Evolutionary conservation across 2,888 invertebrate genomes (phyloP), one percentile per base, ranked within the genome.

Genomic region (Eledona agricola): DNA sequence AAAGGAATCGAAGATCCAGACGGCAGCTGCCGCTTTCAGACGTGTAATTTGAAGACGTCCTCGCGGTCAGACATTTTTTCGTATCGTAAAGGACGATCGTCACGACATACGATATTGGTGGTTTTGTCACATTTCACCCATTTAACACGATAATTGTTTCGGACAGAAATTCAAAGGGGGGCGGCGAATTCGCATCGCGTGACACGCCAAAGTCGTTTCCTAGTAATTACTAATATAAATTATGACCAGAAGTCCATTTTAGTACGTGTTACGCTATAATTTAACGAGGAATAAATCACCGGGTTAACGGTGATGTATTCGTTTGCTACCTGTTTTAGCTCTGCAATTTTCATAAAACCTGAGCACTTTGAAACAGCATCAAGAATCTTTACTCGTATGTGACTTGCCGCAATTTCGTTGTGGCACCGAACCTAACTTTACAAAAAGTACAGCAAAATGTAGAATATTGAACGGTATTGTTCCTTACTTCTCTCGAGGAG

Each of bases 401-500:
- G n/a, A n/a, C n/a, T n/a, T n/a, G n/a, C n/a, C n/a, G n/a, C n/a
- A n/a, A n/a, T n/a, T n/a, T n/a, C n/a, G n/a, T n/a, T n/a, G n/a
- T n/a, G n/a, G n/a, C n/a, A n/a, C n/a, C n/a, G n/a, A n/a, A n/a
- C n/a, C n/a, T n/a, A n/a, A n/a, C n/a, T n/a, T n/a, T n/a, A n/a
- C n/a, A n/a, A n/a, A n/a, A n/a, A n/a, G n/a, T n/a, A n/a, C n/a
- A n/a, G n/a, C n/a, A n/a, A n/a, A n/a, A n/a, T n/a, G n/a, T n/a
- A n/a, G n/a, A n/a, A n/a, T n/a, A n/a, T 25, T 40, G 7, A 10
- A 4, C 7, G 4, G 9, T 7, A 26, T 17, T 19, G 15, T n/a
- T 5, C 23, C 76, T 80, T 71, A 90, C 90, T 88, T 90, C 87
- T 76, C 87, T 83, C 51, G 89, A 80, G 70, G 87, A 84, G 70